These are phyloP conservation scores for Ophiodon elongatus DNA, from an alignment of 2,113 vertebrate genomes.

Conservation along the genomic window DNA sequence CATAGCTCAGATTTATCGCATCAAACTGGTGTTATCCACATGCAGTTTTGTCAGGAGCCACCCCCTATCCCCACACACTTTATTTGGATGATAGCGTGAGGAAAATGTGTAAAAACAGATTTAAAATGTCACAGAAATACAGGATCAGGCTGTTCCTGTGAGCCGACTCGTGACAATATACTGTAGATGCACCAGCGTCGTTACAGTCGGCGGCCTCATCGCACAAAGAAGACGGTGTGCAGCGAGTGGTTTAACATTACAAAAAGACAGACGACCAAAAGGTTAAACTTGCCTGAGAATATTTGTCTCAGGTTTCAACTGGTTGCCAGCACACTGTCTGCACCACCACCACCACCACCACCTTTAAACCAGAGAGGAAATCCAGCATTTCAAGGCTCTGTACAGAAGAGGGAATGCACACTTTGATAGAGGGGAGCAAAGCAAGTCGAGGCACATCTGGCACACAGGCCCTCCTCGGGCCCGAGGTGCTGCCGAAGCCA, in stretches of 20 bases:
- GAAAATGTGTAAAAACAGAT: conserved; percentile 18
- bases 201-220: conserved; percentile 33
- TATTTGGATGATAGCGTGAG: conserved; percentile 28
- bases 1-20: conserved; percentile 56
- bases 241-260: conserved; percentile 25
- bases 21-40: conserved; percentile 49
- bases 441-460: conserved; percentile 77
- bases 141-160: conserved; percentile 19
- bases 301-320: conserved; percentile 10
- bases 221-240: conserved; percentile 37
- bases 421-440: conserved; percentile 39
- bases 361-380: conserved; percentile 18
- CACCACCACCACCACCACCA: neutral
- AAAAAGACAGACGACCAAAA: conserved; percentile 32
- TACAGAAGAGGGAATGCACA: conserved; percentile 51
- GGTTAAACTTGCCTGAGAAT: neutral
- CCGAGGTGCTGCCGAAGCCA: conserved; percentile 60
- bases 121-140: conserved; percentile 32
- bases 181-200: conserved; percentile 1
- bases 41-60: conserved; percentile 41
- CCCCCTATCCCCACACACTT: neutral
- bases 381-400: conserved; percentile 29
- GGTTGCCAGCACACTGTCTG: neutral
- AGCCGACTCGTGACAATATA: conserved; percentile 5
- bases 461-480: conserved; percentile 57